phyloP scores from a whole-genome alignment of 2,113 vertebrate species.

The chimpanzee (Pan troglodytes) region DNA sequence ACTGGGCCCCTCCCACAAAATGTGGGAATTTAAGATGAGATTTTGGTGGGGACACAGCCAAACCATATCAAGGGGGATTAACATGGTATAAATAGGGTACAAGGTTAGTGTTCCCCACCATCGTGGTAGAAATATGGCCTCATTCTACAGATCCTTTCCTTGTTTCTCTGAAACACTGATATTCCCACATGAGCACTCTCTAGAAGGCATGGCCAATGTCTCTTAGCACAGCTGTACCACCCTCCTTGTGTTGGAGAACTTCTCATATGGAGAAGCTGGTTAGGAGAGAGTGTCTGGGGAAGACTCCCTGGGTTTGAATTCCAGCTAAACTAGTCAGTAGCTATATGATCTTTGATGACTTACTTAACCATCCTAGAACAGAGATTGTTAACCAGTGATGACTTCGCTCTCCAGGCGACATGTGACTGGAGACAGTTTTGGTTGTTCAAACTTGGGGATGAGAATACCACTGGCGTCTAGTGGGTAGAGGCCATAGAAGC shows the following conservation, averaged over 20 bases:
- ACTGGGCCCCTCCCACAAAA: too few relatives aligned
- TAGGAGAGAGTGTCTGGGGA: not conserved
- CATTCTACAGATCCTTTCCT: not conserved
- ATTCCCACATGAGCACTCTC: not conserved
- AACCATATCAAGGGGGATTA: not conserved
- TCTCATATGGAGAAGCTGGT: not conserved
- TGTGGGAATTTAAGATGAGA: too few relatives aligned
- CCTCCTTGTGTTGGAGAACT: fast-evolving
- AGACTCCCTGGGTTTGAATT: not conserved
- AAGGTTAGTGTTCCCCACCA: too few relatives aligned
- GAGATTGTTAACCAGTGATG: fast-evolving
- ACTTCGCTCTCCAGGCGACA: too few relatives aligned
- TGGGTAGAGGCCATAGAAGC: not conserved
- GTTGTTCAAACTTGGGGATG: not conserved
- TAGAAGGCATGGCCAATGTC: not conserved
- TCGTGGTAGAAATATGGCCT: fast-evolving
- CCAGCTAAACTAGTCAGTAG: not conserved
- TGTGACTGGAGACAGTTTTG: not conserved
- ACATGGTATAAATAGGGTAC: fast-evolving
- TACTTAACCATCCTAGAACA: not conserved
- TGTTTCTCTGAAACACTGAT: not conserved
- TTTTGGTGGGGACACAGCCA: too few relatives aligned
- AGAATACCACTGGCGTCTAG: fast-evolving
- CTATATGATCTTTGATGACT: not conserved
- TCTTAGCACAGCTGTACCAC: too few relatives aligned